phyloP scores from a whole-genome alignment of 2,797 vertebrate species.

The Hoplostethus mediterraneus region DNA sequence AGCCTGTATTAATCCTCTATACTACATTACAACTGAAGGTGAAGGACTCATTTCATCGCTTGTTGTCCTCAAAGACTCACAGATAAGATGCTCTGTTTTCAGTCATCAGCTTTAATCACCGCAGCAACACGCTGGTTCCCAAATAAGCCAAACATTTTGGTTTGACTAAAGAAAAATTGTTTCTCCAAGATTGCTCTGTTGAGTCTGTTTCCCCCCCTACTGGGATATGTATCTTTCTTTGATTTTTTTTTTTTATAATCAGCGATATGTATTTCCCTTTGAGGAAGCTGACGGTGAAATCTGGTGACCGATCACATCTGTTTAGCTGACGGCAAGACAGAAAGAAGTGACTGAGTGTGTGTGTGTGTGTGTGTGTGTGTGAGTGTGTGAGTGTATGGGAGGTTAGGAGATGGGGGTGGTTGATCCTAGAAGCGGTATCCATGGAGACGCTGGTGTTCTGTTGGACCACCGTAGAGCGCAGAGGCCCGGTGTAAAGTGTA shows the following conservation, averaged over 20 bases:
- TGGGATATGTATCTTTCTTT: slow-evolving; percentile 32
- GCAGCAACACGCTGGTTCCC: slow-evolving; percentile 12
- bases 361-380: not conserved
- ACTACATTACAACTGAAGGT: slow-evolving; percentile 1
- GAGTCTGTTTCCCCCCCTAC: slow-evolving; percentile 35
- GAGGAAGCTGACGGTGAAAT: slow-evolving; percentile 41
- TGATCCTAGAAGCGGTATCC: slow-evolving; percentile 28
- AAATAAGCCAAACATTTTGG: slow-evolving; percentile 41
- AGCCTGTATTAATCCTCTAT: not conserved
- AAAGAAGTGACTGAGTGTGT: slow-evolving; percentile 4
- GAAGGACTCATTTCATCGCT: slow-evolving; percentile 8
- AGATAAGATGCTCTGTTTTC: slow-evolving; percentile 22
- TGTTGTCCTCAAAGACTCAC: slow-evolving; percentile 1
- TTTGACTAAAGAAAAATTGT: slow-evolving; percentile 12
- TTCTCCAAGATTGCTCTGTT: slow-evolving; percentile 44
- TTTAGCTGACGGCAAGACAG: slow-evolving; percentile 59
- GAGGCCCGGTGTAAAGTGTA: slow-evolving; percentile 11
- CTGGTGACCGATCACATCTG: slow-evolving; percentile 56
- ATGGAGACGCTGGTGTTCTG: slow-evolving; percentile 22
- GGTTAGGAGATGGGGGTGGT: not conserved
- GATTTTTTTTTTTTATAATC: slow-evolving; percentile 43
- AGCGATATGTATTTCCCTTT: slow-evolving; percentile 50
- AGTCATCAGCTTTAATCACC: slow-evolving; percentile 23
- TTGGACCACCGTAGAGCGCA: slow-evolving; percentile 1
- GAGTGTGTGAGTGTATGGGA: slow-evolving; percentile 18